Evolutionary conservation across 1,140 invertebrate genomes (phyloP), one percentile per base, ranked within the genome.

Genomic region (Pseudobourletiella spinata): DNA sequence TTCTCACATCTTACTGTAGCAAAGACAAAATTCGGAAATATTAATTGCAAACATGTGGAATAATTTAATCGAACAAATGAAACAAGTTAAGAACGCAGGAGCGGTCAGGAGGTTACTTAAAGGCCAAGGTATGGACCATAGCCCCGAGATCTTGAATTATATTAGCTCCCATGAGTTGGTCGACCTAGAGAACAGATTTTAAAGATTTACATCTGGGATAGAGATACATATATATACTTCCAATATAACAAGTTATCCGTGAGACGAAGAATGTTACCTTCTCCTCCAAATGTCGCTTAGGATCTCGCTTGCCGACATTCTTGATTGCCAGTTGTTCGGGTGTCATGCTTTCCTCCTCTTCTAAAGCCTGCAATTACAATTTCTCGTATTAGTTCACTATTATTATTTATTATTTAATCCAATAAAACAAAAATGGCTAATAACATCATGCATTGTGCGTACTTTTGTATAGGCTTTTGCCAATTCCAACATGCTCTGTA

Each of bases 281-380:
- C 74, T 99, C 96, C 77, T 98, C 95, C 71, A 99, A 81, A 86
- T 99, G 97, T 65, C 97, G 83, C 78, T 99, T 99, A n/a, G 97
- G 97, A 78, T 99, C 96, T 77, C 97, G 91, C 80, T 99, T 99
- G 24, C 97, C 97, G 43, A 99, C 96, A 80, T 99, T 99, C 75
- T 99, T 99, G 70, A 99, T 98, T 16, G 95, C 96, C 73, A 99
- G 79, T 75, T 99, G 95, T 76, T 99, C 95, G 1, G 93, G 90
- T n/a, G 95, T 99, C 94, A 99, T 98, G 75, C 97, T 98, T 75
- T 99, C 95, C 77, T 99, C 97, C 72, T 99, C 97, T 79, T 99
- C 96, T 44, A 99, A 78, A 42, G 95, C 89, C 86, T 87, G 65
- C 20, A 14, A 54, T n/a, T n/a, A n/a, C n/a, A n/a, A n/a, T n/a